A percentile compares a stretch with the other conserved stretches of the same genome.
phyloP scores from a whole-genome alignment of 2,888 invertebrate species.

The Drosophila histrio region DNA sequence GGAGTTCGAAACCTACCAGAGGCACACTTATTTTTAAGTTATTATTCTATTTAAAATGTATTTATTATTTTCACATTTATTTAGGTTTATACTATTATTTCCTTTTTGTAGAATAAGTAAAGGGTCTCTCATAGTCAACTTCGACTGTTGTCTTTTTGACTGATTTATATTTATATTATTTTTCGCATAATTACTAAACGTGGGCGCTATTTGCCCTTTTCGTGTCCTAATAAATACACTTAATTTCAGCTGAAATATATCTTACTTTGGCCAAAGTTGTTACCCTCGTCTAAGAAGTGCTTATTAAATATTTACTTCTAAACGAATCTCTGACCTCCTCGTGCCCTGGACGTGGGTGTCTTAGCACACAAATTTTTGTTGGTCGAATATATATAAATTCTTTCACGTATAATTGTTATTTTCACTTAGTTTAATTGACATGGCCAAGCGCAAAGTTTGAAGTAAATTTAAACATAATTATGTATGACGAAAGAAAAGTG shows the following conservation, averaged over 20 bases:
- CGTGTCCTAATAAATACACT: conserved; percentile 29
- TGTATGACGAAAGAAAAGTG: conserved; percentile 54
- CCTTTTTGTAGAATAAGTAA: too few relatives aligned
- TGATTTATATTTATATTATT: too few relatives aligned
- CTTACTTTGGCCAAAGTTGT: conserved; percentile 12
- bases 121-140: too few relatives aligned
- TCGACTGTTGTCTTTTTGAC: too few relatives aligned
- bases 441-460: conserved; percentile 20
- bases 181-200: conserved; percentile 6
- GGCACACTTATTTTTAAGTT: too few relatives aligned
- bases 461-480: conserved; percentile 58
- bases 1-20: too few relatives aligned
- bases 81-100: too few relatives aligned
- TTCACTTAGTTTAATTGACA: conserved; percentile 73
- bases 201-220: neutral
- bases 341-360: neutral
- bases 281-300: conserved; percentile 41
- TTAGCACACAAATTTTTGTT: neutral
- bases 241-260: conserved; percentile 21
- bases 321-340: conserved; percentile 41
- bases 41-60: too few relatives aligned
- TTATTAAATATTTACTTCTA: conserved; percentile 72
- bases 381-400: conserved; percentile 10
- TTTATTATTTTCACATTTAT: too few relatives aligned
- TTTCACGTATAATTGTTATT: conserved; percentile 59